Percentiles rank a stretch among this genome's conserved stretches.
phyloP scores from a whole-genome alignment of 2,113 vertebrate species.

The Taurulus bubalis region DNA sequence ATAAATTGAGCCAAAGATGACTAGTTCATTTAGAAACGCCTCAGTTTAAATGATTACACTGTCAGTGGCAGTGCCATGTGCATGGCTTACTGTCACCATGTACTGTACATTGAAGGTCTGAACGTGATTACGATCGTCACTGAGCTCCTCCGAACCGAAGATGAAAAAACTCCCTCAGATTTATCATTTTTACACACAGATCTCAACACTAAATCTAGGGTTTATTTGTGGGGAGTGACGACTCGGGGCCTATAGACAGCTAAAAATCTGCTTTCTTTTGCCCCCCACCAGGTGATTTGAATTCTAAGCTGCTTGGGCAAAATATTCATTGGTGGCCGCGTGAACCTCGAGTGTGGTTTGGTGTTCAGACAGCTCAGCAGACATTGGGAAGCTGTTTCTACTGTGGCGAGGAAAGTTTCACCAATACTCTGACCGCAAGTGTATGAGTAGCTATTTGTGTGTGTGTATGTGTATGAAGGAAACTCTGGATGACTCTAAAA shows the following conservation, averaged over 20 bases:
- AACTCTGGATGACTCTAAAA: constrained; percentile 64
- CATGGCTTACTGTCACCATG: background rate
- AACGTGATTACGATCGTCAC: background rate
- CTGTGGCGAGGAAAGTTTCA: constrained; percentile 62
- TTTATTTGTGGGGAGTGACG: background rate
- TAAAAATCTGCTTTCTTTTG: background rate
- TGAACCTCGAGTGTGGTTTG: constrained; percentile 60
- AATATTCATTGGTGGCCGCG: constrained; percentile 37
- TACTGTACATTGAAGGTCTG: background rate
- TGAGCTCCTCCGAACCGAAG: background rate
- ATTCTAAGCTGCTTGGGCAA: background rate
- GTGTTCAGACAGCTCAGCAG: constrained; percentile 66
- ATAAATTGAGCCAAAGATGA: background rate
- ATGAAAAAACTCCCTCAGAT: background rate
- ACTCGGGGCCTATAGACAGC: background rate
- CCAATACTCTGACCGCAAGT: constrained; percentile 51
- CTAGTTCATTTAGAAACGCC: background rate
- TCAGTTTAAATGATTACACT: background rate
- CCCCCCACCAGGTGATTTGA: constrained; percentile 38
- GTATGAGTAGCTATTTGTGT: constrained; percentile 27
- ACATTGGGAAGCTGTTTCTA: constrained; percentile 64
- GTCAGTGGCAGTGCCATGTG: too few species aligned
- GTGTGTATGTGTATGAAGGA: constrained; percentile 14
- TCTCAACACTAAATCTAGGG: background rate
- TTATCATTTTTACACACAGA: background rate